Conservation (phyloP, 2,797 vertebrate genomes). For the Liasis olivaceus region DNA sequence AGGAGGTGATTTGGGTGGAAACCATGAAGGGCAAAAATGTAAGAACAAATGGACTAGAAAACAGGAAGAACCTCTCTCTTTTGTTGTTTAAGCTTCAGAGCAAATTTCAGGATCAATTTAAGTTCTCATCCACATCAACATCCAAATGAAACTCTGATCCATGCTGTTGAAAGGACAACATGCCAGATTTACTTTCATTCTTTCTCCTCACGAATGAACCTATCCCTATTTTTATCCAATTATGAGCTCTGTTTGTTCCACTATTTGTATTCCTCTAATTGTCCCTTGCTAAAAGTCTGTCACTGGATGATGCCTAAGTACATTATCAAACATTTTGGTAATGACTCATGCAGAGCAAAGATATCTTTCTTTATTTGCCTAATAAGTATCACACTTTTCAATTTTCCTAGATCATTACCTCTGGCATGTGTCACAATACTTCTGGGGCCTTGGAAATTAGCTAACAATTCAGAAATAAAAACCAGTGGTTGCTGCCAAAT, state of each 20-base stretch:
- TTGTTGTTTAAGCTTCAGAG: constrained; percentile 35
- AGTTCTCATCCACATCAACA: constrained; percentile 4
- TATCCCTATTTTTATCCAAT: constrained; percentile 42
- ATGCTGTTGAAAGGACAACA: constrained; percentile 30
- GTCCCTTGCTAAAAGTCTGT: constrained; percentile 54
- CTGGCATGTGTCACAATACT: constrained; percentile 55
- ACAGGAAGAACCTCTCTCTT: not conserved
- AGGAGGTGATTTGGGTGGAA: not conserved
- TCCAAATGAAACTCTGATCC: constrained; percentile 21
- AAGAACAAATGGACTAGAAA: constrained; percentile 14
- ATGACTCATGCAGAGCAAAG: constrained; percentile 51
- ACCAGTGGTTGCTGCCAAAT: constrained; percentile 41
- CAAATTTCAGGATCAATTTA: constrained; percentile 8
- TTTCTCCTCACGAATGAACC: constrained; percentile 33
- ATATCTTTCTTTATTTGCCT: constrained; percentile 63
- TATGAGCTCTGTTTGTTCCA: constrained; percentile 51
- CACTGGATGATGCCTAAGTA: constrained; percentile 45
- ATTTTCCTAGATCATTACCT: constrained; percentile 62
- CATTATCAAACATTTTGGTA: constrained; percentile 58
- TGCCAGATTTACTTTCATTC: constrained; percentile 28
- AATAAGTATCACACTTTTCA: constrained; percentile 60
- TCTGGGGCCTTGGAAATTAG: constrained; percentile 47
- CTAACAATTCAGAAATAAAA: constrained; percentile 58
- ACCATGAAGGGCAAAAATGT: constrained; percentile 16
- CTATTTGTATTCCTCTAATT: constrained; percentile 63